Conservation (phyloP, 2,113 vertebrate genomes). For the Haplochromis vanheusdeni region DNA sequence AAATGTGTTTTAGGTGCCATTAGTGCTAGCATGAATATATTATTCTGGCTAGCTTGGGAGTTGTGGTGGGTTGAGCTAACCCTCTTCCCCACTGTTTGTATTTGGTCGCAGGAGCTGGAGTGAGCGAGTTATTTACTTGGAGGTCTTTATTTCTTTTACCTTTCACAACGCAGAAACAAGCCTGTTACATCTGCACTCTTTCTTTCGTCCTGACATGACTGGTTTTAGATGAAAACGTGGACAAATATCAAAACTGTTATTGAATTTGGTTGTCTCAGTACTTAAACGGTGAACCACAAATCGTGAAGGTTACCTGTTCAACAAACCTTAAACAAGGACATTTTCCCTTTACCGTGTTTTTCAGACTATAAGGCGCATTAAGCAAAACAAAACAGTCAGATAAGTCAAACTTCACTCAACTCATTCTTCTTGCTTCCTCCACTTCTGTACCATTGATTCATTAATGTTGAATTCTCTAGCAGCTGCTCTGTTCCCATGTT, state of each 20-base stretch:
- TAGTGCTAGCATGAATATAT: neutral
- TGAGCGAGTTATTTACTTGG: accelerated
- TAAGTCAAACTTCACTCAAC: neutral
- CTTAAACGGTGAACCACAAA: neutral
- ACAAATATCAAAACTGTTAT: neutral
- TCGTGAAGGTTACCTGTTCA: neutral
- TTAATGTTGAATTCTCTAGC: accelerated
- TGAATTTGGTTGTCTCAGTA: neutral
- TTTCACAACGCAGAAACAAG: neutral
- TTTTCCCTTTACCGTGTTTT: neutral
- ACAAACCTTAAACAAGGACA: neutral
- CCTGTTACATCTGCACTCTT: accelerated
- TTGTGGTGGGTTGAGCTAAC: neutral
- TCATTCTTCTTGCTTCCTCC: neutral
- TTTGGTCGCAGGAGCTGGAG: neutral
- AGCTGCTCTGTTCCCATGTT: accelerated
- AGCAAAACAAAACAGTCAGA: accelerated
- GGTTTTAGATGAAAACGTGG: neutral
- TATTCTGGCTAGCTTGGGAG: neutral
- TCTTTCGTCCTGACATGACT: neutral
- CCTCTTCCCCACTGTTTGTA: neutral
- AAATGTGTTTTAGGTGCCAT: neutral
- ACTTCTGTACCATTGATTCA: accelerated
- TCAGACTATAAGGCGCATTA: accelerated
- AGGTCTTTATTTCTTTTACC: neutral